Conservation (phyloP, 53 echinoderm and acorn worm species). For the Henricia sp. region DNA sequence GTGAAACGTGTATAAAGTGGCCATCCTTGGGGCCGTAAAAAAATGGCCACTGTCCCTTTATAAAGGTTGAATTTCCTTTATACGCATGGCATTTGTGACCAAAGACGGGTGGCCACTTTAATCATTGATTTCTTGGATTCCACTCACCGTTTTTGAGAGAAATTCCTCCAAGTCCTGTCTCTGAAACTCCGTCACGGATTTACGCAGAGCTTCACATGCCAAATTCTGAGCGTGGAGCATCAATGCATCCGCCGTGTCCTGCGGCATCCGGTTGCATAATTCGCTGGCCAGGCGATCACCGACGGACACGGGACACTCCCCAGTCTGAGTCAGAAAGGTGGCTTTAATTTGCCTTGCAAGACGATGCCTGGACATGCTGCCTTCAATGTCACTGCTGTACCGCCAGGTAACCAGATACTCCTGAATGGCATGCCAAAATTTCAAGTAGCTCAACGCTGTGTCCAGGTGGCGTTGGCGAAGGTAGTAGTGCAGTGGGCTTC, state of each 20-base stretch:
- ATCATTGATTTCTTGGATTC: no score
- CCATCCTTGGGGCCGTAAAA: no score
- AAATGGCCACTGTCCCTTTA: no score
- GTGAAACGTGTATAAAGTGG: no score
- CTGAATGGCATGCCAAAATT: conserved; percentile 84
- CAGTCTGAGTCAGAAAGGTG: conserved; percentile 67
- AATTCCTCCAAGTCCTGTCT: conserved; percentile 83
- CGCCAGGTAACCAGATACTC: conserved; percentile 68
- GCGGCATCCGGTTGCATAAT: conserved; percentile 61
- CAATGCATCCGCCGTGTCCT: conserved; percentile 71
- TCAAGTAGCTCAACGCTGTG: conserved; percentile 68
- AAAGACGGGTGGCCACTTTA: no score
- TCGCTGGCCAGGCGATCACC: conserved; percentile 76
- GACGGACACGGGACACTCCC: conserved; percentile 65
- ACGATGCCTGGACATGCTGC: conserved; percentile 45
- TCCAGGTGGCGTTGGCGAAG: conserved; percentile 50
- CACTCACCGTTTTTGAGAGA: conserved; percentile 80
- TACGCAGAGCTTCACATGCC: conserved; percentile 74
- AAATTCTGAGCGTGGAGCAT: conserved; percentile 82
- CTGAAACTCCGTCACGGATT: conserved; percentile 68
- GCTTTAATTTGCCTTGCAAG: conserved; percentile 72
- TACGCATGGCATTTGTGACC: no score
- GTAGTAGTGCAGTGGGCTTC: conserved; percentile 80
- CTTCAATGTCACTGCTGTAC: conserved; percentile 49
- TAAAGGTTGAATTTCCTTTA: no score